Evolutionary conservation across 2,113 vertebrate species (phyloP), one percentile per base, ranked within the genome.

Genomic region (Pachypanchax playfairii): DNA sequence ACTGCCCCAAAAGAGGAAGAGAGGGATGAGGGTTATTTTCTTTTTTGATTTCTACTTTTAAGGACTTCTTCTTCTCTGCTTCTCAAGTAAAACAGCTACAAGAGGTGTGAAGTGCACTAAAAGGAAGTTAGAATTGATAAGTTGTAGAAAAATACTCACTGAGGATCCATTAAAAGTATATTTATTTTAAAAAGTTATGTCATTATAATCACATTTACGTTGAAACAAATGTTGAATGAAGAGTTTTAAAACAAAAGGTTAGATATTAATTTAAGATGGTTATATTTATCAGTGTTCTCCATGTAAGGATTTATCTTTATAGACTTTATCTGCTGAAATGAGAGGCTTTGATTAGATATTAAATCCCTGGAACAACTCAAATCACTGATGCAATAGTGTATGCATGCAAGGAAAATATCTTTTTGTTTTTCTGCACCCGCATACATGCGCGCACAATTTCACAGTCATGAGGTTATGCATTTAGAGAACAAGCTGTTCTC

Each of bases 301-400:
- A 65, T 60, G 77, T 70, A 56, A 70, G 53, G 65, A 49, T 58
- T 65, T 64, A 65, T 75, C 62, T 85, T 80, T 77, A 82, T 73
- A 76, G 83, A 81, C 79, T 77, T 65, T 73, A 82, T 86, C 74
- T 84, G 71, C 79, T 74, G 77, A 80, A 64, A 66, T 73, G 70
- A 73, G 70, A 82, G 46, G 51, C 54, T 78, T 80, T 86, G 87
- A 89, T 89, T 85, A 90, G 87, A 90, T 90, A 86, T 89, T 70
- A 46, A 71, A 44, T 29, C 50, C 53, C 47, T 18, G 24, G 48
- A 65, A 65, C 49, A 43, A 69, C 80, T 71, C 53, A 42, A 44
- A 26, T 13, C 39, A 52, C 21, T 44, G 21, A 25, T 24, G 42
- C 25, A 38, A 11, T 28, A 43, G 41, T 20, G 43, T 18, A 75